Evolutionary conservation across 1,140 invertebrate species (phyloP).

Genomic region (Bradynema listronoti): DNA sequence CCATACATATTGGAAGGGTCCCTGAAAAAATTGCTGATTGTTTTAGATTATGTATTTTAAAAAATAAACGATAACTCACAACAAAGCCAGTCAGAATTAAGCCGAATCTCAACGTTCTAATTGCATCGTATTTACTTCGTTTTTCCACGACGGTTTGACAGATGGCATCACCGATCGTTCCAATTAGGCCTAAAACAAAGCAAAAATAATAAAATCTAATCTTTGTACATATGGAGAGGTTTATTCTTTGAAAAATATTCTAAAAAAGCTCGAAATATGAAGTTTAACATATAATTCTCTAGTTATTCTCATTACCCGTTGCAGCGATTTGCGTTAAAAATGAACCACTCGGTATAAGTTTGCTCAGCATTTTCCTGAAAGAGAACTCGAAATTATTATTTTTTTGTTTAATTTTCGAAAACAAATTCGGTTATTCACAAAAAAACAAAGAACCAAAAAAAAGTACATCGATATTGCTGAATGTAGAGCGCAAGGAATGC

Average conservation of each 20-base stretch:
- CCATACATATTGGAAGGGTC: slow-evolving; percentile 34
- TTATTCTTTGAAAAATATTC: background rate
- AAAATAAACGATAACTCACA: background rate
- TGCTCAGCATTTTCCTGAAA: background rate
- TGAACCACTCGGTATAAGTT: background rate
- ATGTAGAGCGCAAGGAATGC: too few species aligned
- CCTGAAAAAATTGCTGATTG: slow-evolving; percentile 9
- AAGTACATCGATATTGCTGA: too few species aligned
- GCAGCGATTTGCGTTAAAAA: background rate
- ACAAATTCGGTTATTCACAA: too few species aligned
- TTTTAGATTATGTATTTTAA: background rate
- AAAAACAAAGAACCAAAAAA: too few species aligned
- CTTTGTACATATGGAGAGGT: too few species aligned
- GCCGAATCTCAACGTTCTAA: slow-evolving; percentile 19
- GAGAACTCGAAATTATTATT: too few species aligned
- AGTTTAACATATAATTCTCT: too few species aligned
- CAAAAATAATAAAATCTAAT: too few species aligned
- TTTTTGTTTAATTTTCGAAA: too few species aligned
- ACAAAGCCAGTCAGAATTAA: slow-evolving; percentile 8
- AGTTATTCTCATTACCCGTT: slow-evolving; percentile 1
- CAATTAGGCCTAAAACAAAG: slow-evolving; percentile 17
- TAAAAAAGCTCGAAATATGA: slow-evolving; percentile 4
- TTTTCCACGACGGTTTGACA: slow-evolving; percentile 33
- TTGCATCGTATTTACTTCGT: slow-evolving; percentile 10
- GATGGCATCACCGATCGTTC: slow-evolving; percentile 22